Evolutionary conservation across 2,113 vertebrate species (phyloP).

Genomic region (Hemichromis elongatus): DNA sequence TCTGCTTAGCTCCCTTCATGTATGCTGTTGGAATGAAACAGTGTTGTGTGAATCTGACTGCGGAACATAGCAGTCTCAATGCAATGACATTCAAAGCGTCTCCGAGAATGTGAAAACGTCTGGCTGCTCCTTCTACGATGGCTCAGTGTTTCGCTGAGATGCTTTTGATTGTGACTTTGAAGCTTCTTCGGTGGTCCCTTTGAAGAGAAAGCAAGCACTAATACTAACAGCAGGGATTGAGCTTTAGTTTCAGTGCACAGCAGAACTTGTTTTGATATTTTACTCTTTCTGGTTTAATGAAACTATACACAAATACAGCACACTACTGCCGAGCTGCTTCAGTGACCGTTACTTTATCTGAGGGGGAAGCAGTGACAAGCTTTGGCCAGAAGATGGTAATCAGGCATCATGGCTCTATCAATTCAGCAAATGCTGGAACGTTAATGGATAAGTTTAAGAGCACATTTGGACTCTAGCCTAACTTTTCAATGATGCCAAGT

Average conservation of each 20-base stretch:
- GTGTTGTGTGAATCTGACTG: neutral
- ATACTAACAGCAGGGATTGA: neutral
- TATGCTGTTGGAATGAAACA: slow-evolving; percentile 12
- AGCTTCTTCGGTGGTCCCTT: neutral
- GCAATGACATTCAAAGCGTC: slow-evolving; percentile 9
- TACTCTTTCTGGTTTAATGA: neutral
- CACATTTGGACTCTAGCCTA: slow-evolving; percentile 33
- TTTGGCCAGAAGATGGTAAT: slow-evolving; percentile 47
- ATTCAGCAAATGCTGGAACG: neutral
- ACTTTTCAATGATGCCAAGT: slow-evolving; percentile 10
- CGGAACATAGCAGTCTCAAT: neutral
- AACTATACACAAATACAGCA: neutral
- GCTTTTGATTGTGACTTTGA: slow-evolving; percentile 3
- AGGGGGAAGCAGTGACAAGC: slow-evolving; percentile 2
- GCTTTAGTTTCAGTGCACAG: neutral
- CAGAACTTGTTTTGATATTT: neutral
- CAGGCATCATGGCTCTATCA: slow-evolving; percentile 8
- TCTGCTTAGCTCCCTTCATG: slow-evolving; percentile 8
- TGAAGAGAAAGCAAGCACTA: neutral
- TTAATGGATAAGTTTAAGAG: neutral
- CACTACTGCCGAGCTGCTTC: neutral
- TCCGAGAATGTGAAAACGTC: neutral
- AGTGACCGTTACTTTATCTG: neutral
- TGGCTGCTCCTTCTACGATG: neutral
- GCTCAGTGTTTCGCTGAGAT: neutral